Evolutionary conservation across 2,113 vertebrate genomes (phyloP).

Genomic region (Phyllopteryx taeniolatus): DNA sequence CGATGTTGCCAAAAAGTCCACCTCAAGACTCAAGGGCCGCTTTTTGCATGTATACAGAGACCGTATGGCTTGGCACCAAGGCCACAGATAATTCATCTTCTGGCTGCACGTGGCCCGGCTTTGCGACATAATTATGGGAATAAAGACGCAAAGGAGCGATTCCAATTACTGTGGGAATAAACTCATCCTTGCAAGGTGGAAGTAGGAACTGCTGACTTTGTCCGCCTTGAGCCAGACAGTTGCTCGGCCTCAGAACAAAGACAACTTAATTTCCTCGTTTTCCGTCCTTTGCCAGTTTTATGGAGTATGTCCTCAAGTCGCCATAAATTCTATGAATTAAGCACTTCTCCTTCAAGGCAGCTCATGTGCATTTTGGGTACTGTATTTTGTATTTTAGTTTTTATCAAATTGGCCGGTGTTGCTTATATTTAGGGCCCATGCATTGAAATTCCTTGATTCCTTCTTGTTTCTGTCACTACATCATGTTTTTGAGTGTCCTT

Average conservation of each 20-base stretch:
- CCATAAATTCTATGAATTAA: constrained; percentile 69
- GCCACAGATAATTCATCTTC: constrained; percentile 67
- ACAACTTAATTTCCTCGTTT: constrained; percentile 19
- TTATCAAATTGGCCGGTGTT: background rate
- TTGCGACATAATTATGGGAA: constrained; percentile 67
- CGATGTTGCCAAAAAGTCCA: constrained; percentile 35
- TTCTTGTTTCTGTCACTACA: background rate
- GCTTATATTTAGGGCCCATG: background rate
- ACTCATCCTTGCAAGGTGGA: constrained; percentile 50
- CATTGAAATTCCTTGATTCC: background rate
- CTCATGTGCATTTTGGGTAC: background rate
- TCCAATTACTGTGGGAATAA: constrained; percentile 61
- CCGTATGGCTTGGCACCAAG: constrained; percentile 57
- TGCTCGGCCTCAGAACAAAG: constrained; percentile 4
- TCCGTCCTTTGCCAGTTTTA: constrained; percentile 51
- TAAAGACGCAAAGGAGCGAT: constrained; percentile 57
- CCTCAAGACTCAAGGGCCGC: constrained; percentile 43
- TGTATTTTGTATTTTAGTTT: background rate
- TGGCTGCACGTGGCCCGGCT: constrained; percentile 44
- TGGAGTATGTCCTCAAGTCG: constrained; percentile 47
- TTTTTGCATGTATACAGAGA: constrained; percentile 41
- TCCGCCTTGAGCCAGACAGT: constrained; percentile 19
- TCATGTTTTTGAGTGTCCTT: background rate
- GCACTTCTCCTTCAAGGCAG: constrained; percentile 36
- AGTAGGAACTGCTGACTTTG: constrained; percentile 40